Evolutionary conservation across 2,888 invertebrate species (phyloP).

Genomic region (Acheta domesticus): DNA sequence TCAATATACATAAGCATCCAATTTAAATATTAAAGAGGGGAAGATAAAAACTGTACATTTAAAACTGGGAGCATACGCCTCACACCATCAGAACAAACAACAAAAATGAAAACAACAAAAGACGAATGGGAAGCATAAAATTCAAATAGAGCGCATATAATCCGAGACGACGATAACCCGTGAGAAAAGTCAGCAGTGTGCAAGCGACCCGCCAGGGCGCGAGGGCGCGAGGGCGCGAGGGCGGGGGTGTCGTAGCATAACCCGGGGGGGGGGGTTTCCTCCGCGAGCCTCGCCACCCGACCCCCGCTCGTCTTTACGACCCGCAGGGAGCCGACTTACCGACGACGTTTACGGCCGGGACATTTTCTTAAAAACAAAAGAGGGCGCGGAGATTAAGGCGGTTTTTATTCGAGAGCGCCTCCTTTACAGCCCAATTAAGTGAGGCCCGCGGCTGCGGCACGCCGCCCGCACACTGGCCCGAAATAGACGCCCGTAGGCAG

Average conservation of each 20-base stretch:
- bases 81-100: too few relatives aligned
- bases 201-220: neutral
- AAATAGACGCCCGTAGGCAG: too few relatives aligned
- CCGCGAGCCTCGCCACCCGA: neutral
- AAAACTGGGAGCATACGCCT: too few relatives aligned
- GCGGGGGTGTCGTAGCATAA: neutral
- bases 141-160: too few relatives aligned
- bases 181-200: too few relatives aligned
- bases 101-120: too few relatives aligned
- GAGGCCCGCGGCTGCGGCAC: neutral
- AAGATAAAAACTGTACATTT: too few relatives aligned
- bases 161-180: too few relatives aligned
- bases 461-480: too few relatives aligned
- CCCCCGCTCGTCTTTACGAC: neutral
- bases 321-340: neutral
- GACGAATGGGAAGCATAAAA: too few relatives aligned
- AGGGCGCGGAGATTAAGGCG: neutral
- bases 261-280: neutral
- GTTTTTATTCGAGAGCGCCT: neutral
- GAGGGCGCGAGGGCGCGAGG: neutral
- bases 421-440: neutral
- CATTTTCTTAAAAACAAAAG: constrained; percentile 6
- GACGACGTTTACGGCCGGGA: neutral
- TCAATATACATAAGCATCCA: too few relatives aligned
- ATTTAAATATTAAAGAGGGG: too few relatives aligned